Percentiles rank a stretch among this genome's conserved stretches.
phyloP scores from a whole-genome alignment of 2,888 invertebrate genomes.

The Amorpha juglandis region DNA sequence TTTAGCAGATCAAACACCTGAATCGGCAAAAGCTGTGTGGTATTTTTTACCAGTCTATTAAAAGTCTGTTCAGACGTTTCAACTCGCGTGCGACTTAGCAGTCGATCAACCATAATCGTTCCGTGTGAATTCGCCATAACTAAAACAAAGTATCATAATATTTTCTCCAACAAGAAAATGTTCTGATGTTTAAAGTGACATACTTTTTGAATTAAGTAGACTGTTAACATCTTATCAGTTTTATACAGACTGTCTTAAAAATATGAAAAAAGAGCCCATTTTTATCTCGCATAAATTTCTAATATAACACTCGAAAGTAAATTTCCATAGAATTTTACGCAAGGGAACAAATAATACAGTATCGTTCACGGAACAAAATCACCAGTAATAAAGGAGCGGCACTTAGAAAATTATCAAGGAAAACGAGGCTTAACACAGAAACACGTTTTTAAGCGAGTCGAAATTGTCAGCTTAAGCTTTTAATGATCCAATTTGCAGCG shows the following conservation, averaged over 20 bases:
- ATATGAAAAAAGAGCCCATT: neutral
- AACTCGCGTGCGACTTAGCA: too few species aligned
- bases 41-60: too few species aligned
- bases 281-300: neutral
- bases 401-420: conserved; percentile 42
- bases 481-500: conserved; percentile 70
- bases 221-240: too few species aligned
- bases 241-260: neutral
- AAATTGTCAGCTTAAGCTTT: conserved; percentile 65
- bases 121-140: too few species aligned
- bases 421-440: conserved; percentile 45
- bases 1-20: too few species aligned
- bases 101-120: too few species aligned
- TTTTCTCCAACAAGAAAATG: too few species aligned
- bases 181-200: too few species aligned
- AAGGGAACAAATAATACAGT: conserved; percentile 3
- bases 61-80: too few species aligned
- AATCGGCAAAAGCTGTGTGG: too few species aligned
- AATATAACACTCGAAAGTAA: neutral
- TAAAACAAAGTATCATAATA: too few species aligned
- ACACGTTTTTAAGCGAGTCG: conserved; percentile 63
- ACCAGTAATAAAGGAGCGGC: conserved; percentile 27
- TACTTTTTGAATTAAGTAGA: too few species aligned
- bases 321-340: conserved; percentile 11
- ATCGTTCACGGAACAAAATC: conserved; percentile 24